Evolutionary conservation across 2,797 vertebrate genomes (phyloP).

Genomic region (Pangasius larnaudii): DNA sequence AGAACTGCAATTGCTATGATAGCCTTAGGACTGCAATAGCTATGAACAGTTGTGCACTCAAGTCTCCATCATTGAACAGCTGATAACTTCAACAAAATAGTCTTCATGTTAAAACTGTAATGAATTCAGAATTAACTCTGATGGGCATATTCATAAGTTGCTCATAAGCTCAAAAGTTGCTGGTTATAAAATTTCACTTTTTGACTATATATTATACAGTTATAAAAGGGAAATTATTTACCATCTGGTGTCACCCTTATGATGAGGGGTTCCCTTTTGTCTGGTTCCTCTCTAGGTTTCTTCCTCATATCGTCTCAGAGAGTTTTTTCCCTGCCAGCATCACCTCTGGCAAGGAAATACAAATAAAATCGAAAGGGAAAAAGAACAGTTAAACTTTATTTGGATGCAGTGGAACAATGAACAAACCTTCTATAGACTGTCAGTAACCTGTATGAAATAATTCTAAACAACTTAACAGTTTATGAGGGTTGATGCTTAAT

Average conservation of each 20-base stretch:
- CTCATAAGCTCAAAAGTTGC: background rate
- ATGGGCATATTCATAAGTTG: background rate
- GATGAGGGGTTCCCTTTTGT: background rate
- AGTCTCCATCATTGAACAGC: background rate
- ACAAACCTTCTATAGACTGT: background rate
- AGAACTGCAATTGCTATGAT: too few relatives aligned
- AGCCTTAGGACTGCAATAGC: too few relatives aligned
- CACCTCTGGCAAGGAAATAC: background rate
- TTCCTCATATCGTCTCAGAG: background rate
- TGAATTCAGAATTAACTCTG: background rate
- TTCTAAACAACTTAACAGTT: background rate
- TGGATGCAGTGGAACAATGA: background rate
- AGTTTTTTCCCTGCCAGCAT: background rate
- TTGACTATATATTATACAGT: background rate
- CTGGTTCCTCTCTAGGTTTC: background rate
- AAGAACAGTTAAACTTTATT: background rate
- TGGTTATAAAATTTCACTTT: background rate
- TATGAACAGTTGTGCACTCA: background rate
- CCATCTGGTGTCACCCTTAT: background rate
- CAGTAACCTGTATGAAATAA: background rate
- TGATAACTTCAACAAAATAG: background rate
- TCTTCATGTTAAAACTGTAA: background rate
- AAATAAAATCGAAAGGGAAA: background rate
- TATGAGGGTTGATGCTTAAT: background rate
- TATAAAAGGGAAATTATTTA: background rate